Percentiles rank a stretch among this genome's conserved stretches.
Evolutionary conservation across 2,797 vertebrate genomes (phyloP).

Genomic region (Streptopelia turtur): DNA sequence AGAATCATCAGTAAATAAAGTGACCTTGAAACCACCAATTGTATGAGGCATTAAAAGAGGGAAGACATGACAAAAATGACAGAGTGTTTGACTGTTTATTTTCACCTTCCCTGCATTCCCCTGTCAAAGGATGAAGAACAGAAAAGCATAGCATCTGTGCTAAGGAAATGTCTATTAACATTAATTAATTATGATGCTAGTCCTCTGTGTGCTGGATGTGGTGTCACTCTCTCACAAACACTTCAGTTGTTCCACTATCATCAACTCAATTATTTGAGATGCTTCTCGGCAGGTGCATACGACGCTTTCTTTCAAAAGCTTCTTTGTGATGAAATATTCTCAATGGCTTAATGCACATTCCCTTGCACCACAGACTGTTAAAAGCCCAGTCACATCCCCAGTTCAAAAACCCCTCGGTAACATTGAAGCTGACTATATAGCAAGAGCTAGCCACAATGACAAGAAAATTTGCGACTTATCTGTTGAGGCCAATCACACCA

Average conservation of each 20-base stretch:
- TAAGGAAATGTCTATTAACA: slow-evolving; percentile 29
- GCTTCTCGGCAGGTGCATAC: slow-evolving; percentile 32
- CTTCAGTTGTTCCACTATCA: background rate
- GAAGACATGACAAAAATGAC: slow-evolving; percentile 22
- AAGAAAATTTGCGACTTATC: slow-evolving; percentile 13
- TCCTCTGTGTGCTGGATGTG: slow-evolving; percentile 16
- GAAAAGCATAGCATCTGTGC: slow-evolving; percentile 23
- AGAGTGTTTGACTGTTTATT: slow-evolving; percentile 28
- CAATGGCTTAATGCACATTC: background rate
- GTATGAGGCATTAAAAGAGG: background rate
- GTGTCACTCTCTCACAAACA: slow-evolving; percentile 30
- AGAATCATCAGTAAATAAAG: background rate
- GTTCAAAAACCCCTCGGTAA: background rate
- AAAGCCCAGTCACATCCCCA: background rate
- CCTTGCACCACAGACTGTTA: background rate
- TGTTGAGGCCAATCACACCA: background rate
- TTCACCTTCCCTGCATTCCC: slow-evolving; percentile 5
- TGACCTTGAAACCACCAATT: slow-evolving; percentile 33
- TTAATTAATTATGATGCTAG: slow-evolving; percentile 61
- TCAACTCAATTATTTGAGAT: slow-evolving; percentile 50
- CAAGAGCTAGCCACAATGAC: background rate
- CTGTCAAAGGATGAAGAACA: slow-evolving; percentile 24
- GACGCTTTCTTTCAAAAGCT: slow-evolving; percentile 5
- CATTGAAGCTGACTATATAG: background rate
- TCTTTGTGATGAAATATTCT: slow-evolving; percentile 50